These are phyloP conservation scores for Chaenogobius annularis DNA, from an alignment of 2,113 vertebrate genomes.

Conservation along the genomic window DNA sequence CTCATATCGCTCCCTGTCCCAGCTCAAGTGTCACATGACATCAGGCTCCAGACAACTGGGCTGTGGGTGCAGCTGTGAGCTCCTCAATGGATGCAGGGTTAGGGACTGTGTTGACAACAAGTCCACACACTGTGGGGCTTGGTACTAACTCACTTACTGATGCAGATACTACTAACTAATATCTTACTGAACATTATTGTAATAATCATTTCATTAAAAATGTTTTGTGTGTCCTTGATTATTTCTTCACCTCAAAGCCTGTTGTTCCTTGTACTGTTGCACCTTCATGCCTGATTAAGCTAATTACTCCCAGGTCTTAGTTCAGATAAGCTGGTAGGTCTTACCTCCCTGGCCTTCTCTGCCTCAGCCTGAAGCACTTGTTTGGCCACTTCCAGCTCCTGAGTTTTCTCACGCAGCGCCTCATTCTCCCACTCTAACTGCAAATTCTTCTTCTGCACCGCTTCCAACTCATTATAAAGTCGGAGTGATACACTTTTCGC, in stretches of 20 bases:
- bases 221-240: background rate
- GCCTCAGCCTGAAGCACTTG: constrained; percentile 93
- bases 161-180: background rate
- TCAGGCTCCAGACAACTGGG: constrained; percentile 60
- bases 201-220: background rate
- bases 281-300: background rate
- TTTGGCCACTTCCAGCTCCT: constrained; percentile 89
- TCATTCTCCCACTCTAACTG: constrained; percentile 92
- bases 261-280: background rate
- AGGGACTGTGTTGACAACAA: constrained; percentile 1
- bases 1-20: constrained; percentile 43
- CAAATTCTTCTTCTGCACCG: constrained; percentile 86
- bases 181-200: background rate
- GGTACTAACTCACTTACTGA: background rate
- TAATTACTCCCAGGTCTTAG: constrained; percentile 5
- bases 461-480: constrained; percentile 90
- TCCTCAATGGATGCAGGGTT: constrained; percentile 35
- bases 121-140: background rate
- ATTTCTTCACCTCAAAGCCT: background rate
- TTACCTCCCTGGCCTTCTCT: constrained; percentile 89
- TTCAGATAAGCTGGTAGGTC: background rate
- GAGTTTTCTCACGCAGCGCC: constrained; percentile 86
- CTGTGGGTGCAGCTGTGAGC: constrained; percentile 60
- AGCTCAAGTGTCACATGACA: constrained; percentile 65
- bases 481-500: constrained; percentile 93